A percentile compares a stretch with the other conserved stretches of the same genome.
phyloP scores from a whole-genome alignment of 2,888 invertebrate species.

The Ichneumoninae sp. region DNA sequence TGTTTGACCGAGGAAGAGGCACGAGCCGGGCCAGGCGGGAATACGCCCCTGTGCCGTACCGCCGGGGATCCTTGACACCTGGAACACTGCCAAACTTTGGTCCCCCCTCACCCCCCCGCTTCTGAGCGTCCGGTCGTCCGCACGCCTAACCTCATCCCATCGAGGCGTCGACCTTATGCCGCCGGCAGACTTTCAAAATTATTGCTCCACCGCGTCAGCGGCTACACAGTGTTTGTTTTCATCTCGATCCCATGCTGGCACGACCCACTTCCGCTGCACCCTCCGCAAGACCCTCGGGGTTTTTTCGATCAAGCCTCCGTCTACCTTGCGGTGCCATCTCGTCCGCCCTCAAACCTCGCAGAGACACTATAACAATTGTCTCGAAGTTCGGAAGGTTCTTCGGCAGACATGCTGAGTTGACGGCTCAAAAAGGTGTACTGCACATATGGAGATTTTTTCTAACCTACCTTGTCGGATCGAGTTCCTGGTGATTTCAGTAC shows the following conservation, averaged over 20 bases:
- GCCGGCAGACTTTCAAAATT: slow-evolving; percentile 82
- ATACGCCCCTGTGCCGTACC: slow-evolving; percentile 74
- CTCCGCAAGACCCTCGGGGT: background rate
- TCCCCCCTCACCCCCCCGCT: slow-evolving; percentile 43
- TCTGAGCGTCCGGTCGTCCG: slow-evolving; percentile 24
- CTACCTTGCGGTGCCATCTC: background rate
- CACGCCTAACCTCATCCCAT: slow-evolving; percentile 47
- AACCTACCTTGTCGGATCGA: too few relatives aligned
- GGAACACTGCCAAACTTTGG: slow-evolving; percentile 80
- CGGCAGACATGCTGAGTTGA: background rate
- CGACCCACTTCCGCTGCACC: slow-evolving; percentile 32
- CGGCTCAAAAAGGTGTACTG: background rate
- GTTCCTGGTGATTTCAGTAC: too few relatives aligned
- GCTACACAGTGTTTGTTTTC: slow-evolving; percentile 80
- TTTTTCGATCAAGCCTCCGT: slow-evolving; percentile 11
- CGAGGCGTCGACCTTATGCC: slow-evolving; percentile 80
- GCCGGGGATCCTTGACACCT: slow-evolving; percentile 81
- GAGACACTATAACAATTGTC: background rate
- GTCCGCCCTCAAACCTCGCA: background rate
- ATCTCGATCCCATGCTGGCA: slow-evolving; percentile 60
- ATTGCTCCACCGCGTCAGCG: slow-evolving; percentile 81
- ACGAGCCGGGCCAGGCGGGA: slow-evolving; percentile 67
- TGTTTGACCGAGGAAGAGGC: slow-evolving; percentile 71
- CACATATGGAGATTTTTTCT: too few relatives aligned
- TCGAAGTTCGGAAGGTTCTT: background rate